Evolutionary conservation across 2,113 vertebrate species (phyloP), one percentile per base, ranked within the genome.

Genomic region (Hipposideros armiger): DNA sequence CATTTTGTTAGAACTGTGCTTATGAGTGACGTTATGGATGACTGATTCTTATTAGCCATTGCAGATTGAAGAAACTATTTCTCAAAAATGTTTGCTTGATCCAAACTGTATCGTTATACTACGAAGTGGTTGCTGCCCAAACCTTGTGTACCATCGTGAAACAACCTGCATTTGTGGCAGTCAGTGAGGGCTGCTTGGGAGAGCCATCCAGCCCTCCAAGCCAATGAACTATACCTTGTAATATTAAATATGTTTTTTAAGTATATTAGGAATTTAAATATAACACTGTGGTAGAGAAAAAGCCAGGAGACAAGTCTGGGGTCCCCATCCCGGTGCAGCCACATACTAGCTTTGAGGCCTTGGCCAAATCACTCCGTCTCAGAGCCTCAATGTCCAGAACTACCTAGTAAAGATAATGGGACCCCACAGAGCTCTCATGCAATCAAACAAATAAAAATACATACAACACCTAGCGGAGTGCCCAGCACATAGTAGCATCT

Each of bases 121-220:
- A 32, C 74, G 40, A 91, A 60, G 40, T 54, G 17, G 22, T 20
- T n/a, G 32, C 58, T 52, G 19, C 67, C 56, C 88, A 26, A 74
- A 70, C 40, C 45, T 60, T 32, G 32, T 60, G 47, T 15, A 11
- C 10, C 52, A 11, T 17, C 54, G 19, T 54, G 24, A 82, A 50
- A 47, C 62, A 28, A 17, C 28, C 16, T 36, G 45, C 9, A 8
- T 8, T 32, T 15, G 6, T 42, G 58, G 70, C 40, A 16, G 24
- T 42, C 73, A 62, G 42, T 20, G 11, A 20, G 24, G 3, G 3
- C 0, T 2, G 2, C 3, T 0, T 36, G n/a, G 40, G 32, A 67
- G 36, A 62, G 5, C 22, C 9, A 54, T 7, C 36, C 17, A 15
- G 11, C 45, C 19, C 52, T 36, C 4, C 15, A 45, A 62, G 62